Base-by-base conservation (phyloP, 2,888 invertebrate species). In the Rotaria magnacalcarata region DNA sequence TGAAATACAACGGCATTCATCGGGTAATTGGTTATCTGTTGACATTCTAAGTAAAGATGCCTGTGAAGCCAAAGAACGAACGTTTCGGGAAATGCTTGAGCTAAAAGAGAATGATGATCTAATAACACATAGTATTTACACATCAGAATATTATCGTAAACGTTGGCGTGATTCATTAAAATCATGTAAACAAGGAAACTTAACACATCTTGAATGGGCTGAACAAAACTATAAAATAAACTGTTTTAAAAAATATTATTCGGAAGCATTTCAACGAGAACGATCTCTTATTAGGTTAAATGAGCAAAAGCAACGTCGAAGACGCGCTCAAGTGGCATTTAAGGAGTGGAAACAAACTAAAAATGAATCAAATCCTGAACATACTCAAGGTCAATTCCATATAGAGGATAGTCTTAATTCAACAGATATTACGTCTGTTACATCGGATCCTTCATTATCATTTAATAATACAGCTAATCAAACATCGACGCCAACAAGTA, bases 1-100 rank as follows among this genome's bases (percentile, higher is more conserved):
- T 80, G 80, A 80, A 80, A 47, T 80, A 47, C 80, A 16, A 14
- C 80, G 80, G 4, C 47, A 80, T 80, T 80, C 80, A 8, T 47
- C 80, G 10, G 2, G 2, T 24, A 80, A 80, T 24, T 80, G 80
- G 80, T 47, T 80, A 43, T 47, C 24, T 2, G 16, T 80, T n/a
- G 80, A 80, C n/a, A 47, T 80, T 0, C 11, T 80, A 7, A 47
- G 8, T 10, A 80, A 80, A 80, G 80, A 80, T 80, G 47, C 47
- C 24, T 80, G 80, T n/a, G 16, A 43, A 47, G 4, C 43, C 2
- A 24, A 47, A 11, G 80, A 80, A 14, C 14, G n/a, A 80, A 47
- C 24, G 14, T 80, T 47, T n/a, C 47, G 21, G 14, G 80, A 80
- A n/a, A 80, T 80, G 47, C 1, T 80, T 11, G 43, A 80, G 10